These are phyloP conservation scores for Ataeniobius toweri DNA, from an alignment of 2,797 vertebrate genomes.

Conservation along the genomic window DNA sequence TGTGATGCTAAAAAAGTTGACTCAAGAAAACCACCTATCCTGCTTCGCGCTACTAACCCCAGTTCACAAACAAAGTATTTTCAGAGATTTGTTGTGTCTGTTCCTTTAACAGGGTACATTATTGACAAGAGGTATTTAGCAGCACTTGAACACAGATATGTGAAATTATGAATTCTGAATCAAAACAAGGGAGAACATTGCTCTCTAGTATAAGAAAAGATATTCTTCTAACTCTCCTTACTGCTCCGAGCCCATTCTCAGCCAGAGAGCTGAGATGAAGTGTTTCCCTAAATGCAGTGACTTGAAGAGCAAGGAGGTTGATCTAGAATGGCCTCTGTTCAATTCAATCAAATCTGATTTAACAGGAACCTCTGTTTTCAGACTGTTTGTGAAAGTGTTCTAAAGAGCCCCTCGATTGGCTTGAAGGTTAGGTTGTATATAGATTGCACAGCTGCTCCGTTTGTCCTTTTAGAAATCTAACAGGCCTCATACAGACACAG, in stretches of 20 bases:
- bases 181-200: background rate
- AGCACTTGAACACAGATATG: background rate
- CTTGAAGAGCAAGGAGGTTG: background rate
- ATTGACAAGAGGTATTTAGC: background rate
- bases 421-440: slow-evolving; percentile 75
- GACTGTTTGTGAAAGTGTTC: slow-evolving; percentile 58
- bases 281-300: background rate
- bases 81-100: too few species aligned
- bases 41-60: too few species aligned
- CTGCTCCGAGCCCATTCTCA: slow-evolving; percentile 3
- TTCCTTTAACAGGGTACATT: too few species aligned
- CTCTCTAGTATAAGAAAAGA: background rate
- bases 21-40: too few species aligned
- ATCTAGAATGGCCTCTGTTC: slow-evolving; percentile 17
- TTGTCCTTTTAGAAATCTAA: slow-evolving; percentile 69
- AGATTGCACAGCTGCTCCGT: slow-evolving; percentile 64
- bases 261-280: background rate
- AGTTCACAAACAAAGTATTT: too few species aligned
- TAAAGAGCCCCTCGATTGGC: slow-evolving; percentile 55
- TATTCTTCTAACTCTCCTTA: background rate
- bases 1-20: too few species aligned
- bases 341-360: slow-evolving; percentile 56
- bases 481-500: slow-evolving; percentile 45
- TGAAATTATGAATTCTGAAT: background rate
- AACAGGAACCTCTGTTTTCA: slow-evolving; percentile 56